A percentile compares a stretch with the other conserved stretches of the same genome.
Conservation (phyloP, 2,113 vertebrate species). For the Edolisoma coerulescens region DNA sequence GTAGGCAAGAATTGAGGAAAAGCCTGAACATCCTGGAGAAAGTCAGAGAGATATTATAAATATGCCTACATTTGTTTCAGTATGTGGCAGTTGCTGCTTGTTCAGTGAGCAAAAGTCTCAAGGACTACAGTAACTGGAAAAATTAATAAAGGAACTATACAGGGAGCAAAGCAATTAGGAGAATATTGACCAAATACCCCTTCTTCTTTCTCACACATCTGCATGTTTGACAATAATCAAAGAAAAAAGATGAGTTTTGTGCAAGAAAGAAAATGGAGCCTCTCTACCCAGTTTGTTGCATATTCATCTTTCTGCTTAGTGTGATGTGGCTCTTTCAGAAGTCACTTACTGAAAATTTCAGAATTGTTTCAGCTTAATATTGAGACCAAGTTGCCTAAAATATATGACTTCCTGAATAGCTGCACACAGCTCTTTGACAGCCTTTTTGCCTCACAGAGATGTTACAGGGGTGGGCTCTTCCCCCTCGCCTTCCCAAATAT, state of each 20-base stretch:
- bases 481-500: not conserved
- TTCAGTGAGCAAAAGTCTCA: not conserved
- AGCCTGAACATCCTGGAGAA: not conserved
- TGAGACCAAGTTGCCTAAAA: constrained; percentile 9
- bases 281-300: not conserved
- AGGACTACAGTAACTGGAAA: not conserved
- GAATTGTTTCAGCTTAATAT: not conserved
- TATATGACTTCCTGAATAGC: constrained; percentile 56
- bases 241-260: not conserved
- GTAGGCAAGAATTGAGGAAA: not conserved
- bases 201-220: not conserved
- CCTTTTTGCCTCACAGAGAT: not conserved
- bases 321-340: not conserved
- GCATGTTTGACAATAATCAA: not conserved
- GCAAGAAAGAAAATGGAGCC: not conserved
- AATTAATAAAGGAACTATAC: not conserved
- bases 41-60: not conserved
- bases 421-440: constrained; percentile 24
- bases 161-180: not conserved
- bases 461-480: not conserved
- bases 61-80: not conserved
- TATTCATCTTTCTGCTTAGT: not conserved
- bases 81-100: not conserved
- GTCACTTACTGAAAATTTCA: not conserved
- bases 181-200: not conserved